Percentiles rank a stretch among this genome's conserved stretches.
Conservation (phyloP, 1,140 invertebrate genomes). For the Eriocheir sinensis region DNA sequence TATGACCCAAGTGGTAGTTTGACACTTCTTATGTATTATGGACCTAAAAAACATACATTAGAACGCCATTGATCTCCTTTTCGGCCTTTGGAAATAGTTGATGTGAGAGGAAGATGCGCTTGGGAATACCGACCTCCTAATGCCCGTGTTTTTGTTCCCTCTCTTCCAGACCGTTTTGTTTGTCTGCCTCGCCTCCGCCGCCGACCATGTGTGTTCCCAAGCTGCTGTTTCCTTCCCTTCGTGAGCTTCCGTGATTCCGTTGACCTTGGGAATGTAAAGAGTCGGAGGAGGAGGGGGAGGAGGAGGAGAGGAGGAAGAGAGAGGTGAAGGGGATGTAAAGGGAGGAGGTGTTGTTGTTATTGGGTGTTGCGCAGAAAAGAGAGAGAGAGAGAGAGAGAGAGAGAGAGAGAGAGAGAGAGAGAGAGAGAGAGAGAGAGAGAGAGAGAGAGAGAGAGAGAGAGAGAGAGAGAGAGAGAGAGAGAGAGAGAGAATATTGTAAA, state of each 20-base stretch:
- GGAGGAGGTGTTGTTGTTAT: neutral
- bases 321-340: neutral
- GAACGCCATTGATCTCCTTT: too few species aligned
- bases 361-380: neutral
- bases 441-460: constrained; percentile 14
- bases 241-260: neutral
- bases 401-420: neutral
- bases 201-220: neutral
- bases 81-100: too few species aligned
- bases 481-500: too few species aligned
- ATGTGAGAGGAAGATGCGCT: too few species aligned
- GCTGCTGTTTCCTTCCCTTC: neutral
- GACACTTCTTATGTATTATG: too few species aligned
- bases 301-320: neutral
- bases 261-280: neutral
- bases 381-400: neutral
- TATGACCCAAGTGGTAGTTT: too few species aligned
- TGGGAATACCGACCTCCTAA: too few species aligned
- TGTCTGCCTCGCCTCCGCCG: neutral
- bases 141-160: too few species aligned
- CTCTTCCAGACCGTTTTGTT: neutral
- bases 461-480: constrained; percentile 14
- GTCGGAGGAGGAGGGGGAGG: neutral
- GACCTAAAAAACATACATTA: too few species aligned
- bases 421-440: neutral